phyloP scores from a whole-genome alignment of 2,888 invertebrate species.

The Hypomecis atomaria region DNA sequence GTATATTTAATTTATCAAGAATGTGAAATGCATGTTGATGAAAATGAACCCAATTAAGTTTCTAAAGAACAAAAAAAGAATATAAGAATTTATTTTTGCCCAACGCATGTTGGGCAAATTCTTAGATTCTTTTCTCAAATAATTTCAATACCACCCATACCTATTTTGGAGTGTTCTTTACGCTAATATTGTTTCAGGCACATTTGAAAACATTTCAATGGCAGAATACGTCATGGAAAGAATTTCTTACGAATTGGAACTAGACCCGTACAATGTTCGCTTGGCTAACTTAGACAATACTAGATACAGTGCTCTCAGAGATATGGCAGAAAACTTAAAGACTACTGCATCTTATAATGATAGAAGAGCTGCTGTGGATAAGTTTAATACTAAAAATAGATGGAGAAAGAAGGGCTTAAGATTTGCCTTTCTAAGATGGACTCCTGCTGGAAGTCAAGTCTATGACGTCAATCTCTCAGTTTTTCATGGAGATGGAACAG shows the following conservation, averaged over 20 bases:
- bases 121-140: too few species aligned
- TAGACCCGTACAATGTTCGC: slow-evolving; percentile 84
- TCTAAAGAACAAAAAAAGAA: too few species aligned
- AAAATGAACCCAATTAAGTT: too few species aligned
- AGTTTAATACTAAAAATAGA: slow-evolving; percentile 86
- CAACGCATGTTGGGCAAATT: too few species aligned
- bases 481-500: slow-evolving; percentile 85
- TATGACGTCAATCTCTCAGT: slow-evolving; percentile 84
- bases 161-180: too few species aligned
- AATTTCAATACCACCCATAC: too few species aligned
- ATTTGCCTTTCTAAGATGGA: slow-evolving; percentile 86
- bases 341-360: slow-evolving; percentile 78
- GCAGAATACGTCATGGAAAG: slow-evolving; percentile 87
- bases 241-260: slow-evolving; percentile 78
- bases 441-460: slow-evolving; percentile 58
- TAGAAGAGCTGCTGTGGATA: slow-evolving; percentile 73
- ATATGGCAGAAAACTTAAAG: slow-evolving; percentile 81
- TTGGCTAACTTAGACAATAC: slow-evolving; percentile 74
- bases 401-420: slow-evolving; percentile 89
- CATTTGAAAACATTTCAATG: slow-evolving; percentile 81
- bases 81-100: too few species aligned
- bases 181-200: slow-evolving; percentile 54
- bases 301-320: slow-evolving; percentile 54
- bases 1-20: too few species aligned
- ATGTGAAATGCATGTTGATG: too few species aligned